Conservation (phyloP, 2,888 invertebrate species). For the Oxyscelio sp. region DNA sequence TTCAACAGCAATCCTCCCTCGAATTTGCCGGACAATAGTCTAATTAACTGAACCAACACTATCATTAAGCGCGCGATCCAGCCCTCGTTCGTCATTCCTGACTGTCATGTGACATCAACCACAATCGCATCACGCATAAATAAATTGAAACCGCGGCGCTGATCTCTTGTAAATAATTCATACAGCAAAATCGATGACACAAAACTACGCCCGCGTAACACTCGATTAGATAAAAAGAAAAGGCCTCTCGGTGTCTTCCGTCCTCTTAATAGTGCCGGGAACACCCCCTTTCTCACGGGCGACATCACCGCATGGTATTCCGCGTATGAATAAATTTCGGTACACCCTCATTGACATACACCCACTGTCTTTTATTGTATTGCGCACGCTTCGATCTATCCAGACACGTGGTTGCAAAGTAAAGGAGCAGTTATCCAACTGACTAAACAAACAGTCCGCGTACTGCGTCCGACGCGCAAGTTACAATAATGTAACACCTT, state of each 20-base stretch:
- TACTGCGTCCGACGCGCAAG: conserved; percentile 66
- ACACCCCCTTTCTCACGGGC: conserved; percentile 1
- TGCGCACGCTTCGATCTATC: conserved; percentile 70
- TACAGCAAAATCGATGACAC: conserved; percentile 35
- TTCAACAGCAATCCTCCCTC: background rate
- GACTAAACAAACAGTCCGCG: conserved; percentile 67
- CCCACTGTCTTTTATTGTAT: conserved; percentile 48
- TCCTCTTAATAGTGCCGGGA: conserved; percentile 1
- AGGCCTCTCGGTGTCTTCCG: background rate
- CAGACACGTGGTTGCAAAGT: conserved; percentile 68
- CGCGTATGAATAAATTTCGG: conserved; percentile 40
- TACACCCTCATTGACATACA: conserved; percentile 49
- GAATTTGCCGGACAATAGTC: background rate
- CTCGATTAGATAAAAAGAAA: conserved; percentile 36
- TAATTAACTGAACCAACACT: background rate
- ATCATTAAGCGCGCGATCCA: background rate
- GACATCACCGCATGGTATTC: conserved; percentile 8
- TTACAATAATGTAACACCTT: conserved; percentile 58
- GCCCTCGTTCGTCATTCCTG: background rate
- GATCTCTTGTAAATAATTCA: conserved; percentile 19
- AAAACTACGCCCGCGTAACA: conserved; percentile 1
- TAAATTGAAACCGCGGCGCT: background rate
- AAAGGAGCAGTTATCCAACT: conserved; percentile 64
- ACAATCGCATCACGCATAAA: conserved; percentile 5
- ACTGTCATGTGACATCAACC: background rate